phyloP scores from a whole-genome alignment of 1,140 invertebrate species.

The Neodiprion lecontei region DNA sequence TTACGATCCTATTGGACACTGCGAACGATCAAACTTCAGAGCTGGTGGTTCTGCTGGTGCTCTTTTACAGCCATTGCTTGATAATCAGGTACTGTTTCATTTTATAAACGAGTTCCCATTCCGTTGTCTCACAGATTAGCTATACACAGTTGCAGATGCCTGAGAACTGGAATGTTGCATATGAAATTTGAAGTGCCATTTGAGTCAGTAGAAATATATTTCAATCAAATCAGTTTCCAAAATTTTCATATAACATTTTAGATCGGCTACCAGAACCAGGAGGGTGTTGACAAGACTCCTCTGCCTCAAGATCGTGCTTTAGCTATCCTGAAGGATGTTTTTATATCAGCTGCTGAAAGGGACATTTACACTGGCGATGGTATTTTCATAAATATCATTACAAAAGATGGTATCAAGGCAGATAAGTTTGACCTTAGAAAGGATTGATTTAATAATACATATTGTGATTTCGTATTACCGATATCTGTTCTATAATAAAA shows the following conservation, averaged over 20 bases:
- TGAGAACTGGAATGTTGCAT: slow-evolving; percentile 9
- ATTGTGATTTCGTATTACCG: background rate
- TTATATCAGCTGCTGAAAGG: slow-evolving; percentile 95
- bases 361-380: slow-evolving; percentile 97
- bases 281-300: slow-evolving; percentile 65
- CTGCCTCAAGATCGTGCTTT: slow-evolving; percentile 83
- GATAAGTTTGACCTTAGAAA: slow-evolving; percentile 76
- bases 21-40: slow-evolving; percentile 79
- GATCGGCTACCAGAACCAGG: slow-evolving; percentile 88
- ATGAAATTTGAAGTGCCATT: background rate
- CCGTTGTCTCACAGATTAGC: too few relatives aligned
- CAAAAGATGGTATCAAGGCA: slow-evolving; percentile 83
- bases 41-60: slow-evolving; percentile 86
- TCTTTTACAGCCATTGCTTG: slow-evolving; percentile 83
- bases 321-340: slow-evolving; percentile 90
- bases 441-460: slow-evolving; percentile 68
- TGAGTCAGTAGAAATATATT: background rate
- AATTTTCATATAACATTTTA: slow-evolving; percentile 42
- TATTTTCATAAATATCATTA: slow-evolving; percentile 88
- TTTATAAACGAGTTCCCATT: too few relatives aligned
- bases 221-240: too few relatives aligned
- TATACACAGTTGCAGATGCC: too few relatives aligned
- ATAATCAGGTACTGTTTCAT: slow-evolving; percentile 73
- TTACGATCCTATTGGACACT: slow-evolving; percentile 97
- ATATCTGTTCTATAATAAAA: slow-evolving; percentile 4